Percentiles rank a stretch among this genome's conserved stretches.
Evolutionary conservation across 1,140 invertebrate species (phyloP).

Genomic region (Idris sp.): DNA sequence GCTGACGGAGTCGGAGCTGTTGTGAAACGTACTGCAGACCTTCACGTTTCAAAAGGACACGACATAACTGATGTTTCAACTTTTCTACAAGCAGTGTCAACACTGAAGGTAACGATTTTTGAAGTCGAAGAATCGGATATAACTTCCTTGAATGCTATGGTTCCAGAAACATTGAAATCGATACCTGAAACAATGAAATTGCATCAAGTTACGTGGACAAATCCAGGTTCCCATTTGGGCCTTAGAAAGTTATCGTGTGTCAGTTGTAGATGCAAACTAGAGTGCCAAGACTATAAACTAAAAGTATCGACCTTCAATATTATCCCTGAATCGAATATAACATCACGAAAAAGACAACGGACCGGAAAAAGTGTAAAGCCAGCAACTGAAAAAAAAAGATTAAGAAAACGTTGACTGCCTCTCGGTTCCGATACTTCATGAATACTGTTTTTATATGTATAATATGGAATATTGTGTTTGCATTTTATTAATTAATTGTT

Average conservation of each 20-base stretch:
- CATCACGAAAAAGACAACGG: too few relatives aligned
- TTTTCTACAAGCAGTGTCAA: background rate
- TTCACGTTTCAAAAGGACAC: slow-evolving; percentile 11
- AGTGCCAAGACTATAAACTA: background rate
- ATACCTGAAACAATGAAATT: slow-evolving; percentile 3
- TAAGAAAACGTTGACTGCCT: too few relatives aligned
- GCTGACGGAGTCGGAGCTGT: too few relatives aligned
- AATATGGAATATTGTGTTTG: too few relatives aligned
- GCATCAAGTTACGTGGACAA: slow-evolving; percentile 1
- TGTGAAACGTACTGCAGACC: too few relatives aligned
- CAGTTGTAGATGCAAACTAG: background rate
- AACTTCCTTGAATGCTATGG: background rate
- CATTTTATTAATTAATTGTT: too few relatives aligned
- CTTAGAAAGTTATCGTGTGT: slow-evolving; percentile 1
- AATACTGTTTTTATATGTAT: too few relatives aligned
- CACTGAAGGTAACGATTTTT: background rate
- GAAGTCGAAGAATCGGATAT: background rate
- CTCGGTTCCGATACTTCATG: too few relatives aligned
- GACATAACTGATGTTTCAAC: slow-evolving; percentile 9
- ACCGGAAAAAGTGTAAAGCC: too few relatives aligned
- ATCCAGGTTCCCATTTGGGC: background rate
- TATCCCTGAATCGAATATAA: too few relatives aligned
- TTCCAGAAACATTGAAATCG: background rate
- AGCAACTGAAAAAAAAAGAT: too few relatives aligned
- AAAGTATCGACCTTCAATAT: background rate